These are phyloP conservation scores for Rhynchopsitta pachyrhyncha DNA, from an alignment of 2,113 vertebrate species.

Conservation along the genomic window DNA sequence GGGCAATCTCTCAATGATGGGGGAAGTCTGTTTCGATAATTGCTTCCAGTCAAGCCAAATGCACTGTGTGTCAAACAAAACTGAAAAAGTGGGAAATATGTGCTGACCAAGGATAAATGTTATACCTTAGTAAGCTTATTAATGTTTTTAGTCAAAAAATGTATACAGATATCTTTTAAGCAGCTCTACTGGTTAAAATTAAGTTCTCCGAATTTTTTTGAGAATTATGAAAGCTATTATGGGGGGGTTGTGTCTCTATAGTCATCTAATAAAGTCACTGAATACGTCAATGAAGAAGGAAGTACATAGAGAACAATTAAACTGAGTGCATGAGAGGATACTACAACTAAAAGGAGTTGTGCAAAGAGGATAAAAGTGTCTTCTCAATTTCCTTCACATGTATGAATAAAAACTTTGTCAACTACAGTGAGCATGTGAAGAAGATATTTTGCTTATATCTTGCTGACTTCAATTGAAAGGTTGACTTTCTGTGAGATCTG, in stretches of 20 bases:
- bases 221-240: not conserved
- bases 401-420: not conserved
- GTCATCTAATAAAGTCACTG: not conserved
- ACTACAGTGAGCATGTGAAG: not conserved
- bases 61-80: not conserved
- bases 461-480: not conserved
- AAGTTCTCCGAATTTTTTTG: not conserved
- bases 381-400: not conserved
- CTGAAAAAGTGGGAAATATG: not conserved
- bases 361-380: not conserved
- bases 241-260: rapidly evolving
- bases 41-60: not conserved
- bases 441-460: not conserved
- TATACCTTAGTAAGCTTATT: not conserved
- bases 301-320: not conserved
- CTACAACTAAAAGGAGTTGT: not conserved
- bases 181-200: not conserved
- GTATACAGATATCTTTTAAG: not conserved
- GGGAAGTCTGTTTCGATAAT: not conserved
- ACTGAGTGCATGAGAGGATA: not conserved
- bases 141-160: not conserved
- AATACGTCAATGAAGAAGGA: not conserved
- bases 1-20: not conserved
- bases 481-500: not conserved
- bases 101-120: not conserved